Evolutionary conservation across 2,113 vertebrate genomes (phyloP), one percentile per base, ranked within the genome.

Genomic region (Microtus oregoni): DNA sequence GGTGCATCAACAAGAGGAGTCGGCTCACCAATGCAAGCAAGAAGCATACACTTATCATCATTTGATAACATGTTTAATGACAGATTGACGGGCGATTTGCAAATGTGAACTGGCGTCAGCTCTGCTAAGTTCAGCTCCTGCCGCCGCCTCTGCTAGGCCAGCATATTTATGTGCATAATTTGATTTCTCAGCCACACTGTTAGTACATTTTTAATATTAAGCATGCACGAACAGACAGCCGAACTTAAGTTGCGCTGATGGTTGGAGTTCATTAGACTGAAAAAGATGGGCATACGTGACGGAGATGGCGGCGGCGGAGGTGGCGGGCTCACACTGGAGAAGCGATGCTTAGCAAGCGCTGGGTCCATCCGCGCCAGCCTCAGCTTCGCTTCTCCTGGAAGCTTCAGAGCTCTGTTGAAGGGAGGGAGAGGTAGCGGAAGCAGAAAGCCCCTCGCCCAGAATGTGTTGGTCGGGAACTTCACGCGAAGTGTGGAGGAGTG

Each of bases 41-140:
- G 98, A 98, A 98, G 99, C 98, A 98, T 98, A 98, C 99, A 99
- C 99, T 99, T 99, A 99, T 99, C 99, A 99, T 99, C 99, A 99
- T 99, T 99, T 99, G 99, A 99, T 99, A 99, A 99, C 99, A 99
- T 99, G 99, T 99, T 99, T 99, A 99, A 99, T 99, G 99, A 99
- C 99, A 99, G 99, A 99, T 99, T 99, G 99, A 99, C 99, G 99
- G 99, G 99, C 99, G 99, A 99, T 99, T 99, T 99, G 99, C 99
- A 99, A 99, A 99, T 99, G 99, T 98, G 98, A 99, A 99, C 99
- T 98, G 99, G 99, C 99, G 98, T 99, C 98, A 98, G 98, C 99
- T 99, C 99, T 97, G 98, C 99, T 98, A 98, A 99, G 99, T 99
- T 99, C 98, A 98, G 98, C 98, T 99, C 99, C 98, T 98, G 98